phyloP scores from a whole-genome alignment of 2,113 vertebrate genomes.

The Malaclemys terrapin region DNA sequence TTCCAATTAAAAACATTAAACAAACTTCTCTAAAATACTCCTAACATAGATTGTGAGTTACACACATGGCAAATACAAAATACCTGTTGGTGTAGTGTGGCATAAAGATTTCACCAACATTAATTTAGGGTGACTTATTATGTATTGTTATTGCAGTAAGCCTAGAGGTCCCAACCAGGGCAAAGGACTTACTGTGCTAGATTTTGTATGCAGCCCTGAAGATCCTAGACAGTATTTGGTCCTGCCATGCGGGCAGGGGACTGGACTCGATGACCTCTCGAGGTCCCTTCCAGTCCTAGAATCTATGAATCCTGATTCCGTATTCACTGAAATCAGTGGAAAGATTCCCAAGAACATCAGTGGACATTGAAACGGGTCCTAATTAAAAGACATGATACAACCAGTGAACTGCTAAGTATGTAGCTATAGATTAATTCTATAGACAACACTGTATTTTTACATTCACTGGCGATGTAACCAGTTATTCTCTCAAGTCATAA shows the following conservation, averaged over 20 bases:
- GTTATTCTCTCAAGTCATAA: not conserved
- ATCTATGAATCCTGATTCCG: not conserved
- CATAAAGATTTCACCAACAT: not conserved
- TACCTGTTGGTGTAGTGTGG: accelerated
- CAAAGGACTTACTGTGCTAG: not conserved
- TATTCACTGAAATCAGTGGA: not conserved
- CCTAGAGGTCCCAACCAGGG: accelerated
- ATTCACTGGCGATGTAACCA: not conserved
- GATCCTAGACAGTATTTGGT: not conserved
- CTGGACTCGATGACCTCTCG: too few species aligned
- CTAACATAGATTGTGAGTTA: not conserved
- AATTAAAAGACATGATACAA: not conserved
- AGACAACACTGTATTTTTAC: not conserved
- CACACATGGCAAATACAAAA: not conserved
- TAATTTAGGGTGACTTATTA: not conserved
- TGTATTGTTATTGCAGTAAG: not conserved
- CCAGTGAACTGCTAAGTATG: not conserved
- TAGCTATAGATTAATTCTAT: not conserved
- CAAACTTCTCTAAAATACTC: not conserved
- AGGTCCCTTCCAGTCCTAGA: too few species aligned
- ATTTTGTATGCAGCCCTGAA: not conserved
- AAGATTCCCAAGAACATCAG: not conserved
- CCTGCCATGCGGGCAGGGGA: too few species aligned
- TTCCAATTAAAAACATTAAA: not conserved
- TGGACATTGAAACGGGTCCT: not conserved